Evolutionary conservation across 2,797 vertebrate species (phyloP).

Genomic region (Coccyzus lansbergi): DNA sequence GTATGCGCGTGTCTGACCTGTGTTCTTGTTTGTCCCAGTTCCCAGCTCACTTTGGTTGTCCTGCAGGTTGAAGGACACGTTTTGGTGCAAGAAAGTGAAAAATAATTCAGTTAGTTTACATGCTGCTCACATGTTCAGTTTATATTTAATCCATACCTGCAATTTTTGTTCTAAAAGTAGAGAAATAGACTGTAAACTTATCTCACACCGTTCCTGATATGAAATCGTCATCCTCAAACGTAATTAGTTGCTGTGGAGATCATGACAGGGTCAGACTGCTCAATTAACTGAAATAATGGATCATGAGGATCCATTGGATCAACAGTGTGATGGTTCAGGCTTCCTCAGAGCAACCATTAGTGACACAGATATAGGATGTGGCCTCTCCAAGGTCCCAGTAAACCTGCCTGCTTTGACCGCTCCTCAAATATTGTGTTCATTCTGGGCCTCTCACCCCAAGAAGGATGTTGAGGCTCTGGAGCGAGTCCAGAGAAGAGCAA

Average conservation of each 20-base stretch:
- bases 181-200: neutral
- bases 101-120: neutral
- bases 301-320: too few species aligned
- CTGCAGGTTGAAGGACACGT: neutral
- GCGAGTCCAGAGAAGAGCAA: too few species aligned
- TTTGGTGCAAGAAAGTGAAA: neutral
- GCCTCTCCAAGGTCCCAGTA: neutral
- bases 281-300: neutral
- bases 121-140: neutral
- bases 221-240: neutral
- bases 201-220: neutral
- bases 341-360: neutral
- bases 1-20: neutral
- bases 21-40: neutral
- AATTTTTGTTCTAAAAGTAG: neutral
- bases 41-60: neutral
- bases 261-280: neutral
- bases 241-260: neutral
- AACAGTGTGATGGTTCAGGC: too few species aligned
- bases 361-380: neutral
- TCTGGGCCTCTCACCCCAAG: too few species aligned
- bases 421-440: too few species aligned
- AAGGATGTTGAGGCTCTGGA: too few species aligned
- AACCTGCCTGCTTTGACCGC: neutral
- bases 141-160: neutral